Conservation (phyloP, 2,113 vertebrate genomes). For the Ceyx margarethae region DNA sequence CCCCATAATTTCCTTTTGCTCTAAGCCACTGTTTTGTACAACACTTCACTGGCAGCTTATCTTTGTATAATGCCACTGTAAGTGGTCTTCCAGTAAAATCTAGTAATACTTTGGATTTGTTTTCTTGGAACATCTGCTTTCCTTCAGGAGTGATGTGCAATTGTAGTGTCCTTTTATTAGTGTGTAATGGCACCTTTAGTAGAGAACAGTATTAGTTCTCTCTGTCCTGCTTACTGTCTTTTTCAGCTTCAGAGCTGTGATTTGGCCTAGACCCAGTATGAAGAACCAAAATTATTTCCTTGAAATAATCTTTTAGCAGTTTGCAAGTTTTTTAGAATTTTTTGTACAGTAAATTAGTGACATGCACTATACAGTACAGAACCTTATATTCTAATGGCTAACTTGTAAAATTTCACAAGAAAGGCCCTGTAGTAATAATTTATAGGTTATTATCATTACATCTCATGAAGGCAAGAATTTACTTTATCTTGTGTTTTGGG, state of each 20-base stretch:
- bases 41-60: background rate
- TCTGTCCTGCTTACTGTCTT: background rate
- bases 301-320: background rate
- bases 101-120: background rate
- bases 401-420: background rate
- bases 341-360: background rate
- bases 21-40: background rate
- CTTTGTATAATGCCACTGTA: background rate
- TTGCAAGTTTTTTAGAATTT: background rate
- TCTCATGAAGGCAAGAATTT: background rate
- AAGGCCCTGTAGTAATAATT: background rate
- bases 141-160: background rate
- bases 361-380: rapidly evolving
- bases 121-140: background rate
- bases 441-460: background rate
- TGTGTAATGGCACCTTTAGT: background rate
- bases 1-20: background rate
- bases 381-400: background rate
- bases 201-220: background rate
- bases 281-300: background rate
- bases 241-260: background rate
- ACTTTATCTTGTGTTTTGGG: background rate
- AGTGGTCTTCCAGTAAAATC: background rate
- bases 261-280: background rate
- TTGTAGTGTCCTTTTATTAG: background rate